These are phyloP conservation scores for Hemibagrus wyckioides DNA, from an alignment of 2,113 vertebrate species.

Conservation along the genomic window DNA sequence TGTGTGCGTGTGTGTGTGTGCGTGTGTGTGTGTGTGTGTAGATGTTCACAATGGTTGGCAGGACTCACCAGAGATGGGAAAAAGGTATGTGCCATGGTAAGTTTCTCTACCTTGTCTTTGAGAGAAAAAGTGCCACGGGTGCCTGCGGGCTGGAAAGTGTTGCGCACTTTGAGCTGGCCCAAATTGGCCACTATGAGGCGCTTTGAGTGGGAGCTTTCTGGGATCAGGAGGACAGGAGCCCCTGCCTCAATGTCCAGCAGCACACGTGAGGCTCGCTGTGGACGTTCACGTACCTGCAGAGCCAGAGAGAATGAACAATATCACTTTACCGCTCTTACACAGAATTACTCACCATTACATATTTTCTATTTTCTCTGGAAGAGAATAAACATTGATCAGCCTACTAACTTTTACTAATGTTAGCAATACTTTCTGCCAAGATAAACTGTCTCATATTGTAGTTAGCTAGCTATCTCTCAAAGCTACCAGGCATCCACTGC, in stretches of 20 bases:
- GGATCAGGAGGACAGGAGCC: constrained; percentile 92
- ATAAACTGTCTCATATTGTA: background rate
- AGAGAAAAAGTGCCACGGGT: constrained; percentile 85
- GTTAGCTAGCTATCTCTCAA: background rate
- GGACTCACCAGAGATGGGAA: constrained; percentile 77
- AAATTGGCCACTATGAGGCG: constrained; percentile 93
- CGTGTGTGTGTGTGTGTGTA: background rate
- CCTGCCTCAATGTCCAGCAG: constrained; percentile 93
- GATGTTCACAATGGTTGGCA: background rate
- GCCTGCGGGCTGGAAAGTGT: constrained; percentile 86
- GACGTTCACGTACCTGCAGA: constrained; percentile 85
- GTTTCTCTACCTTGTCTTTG: constrained; percentile 89
- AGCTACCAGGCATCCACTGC: background rate
- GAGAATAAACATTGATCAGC: background rate
- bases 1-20: background rate
- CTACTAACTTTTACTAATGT: background rate
- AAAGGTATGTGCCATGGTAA: constrained; percentile 75
- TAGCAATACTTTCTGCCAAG: background rate
- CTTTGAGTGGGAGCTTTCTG: constrained; percentile 89
- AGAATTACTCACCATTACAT: background rate
- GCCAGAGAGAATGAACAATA: background rate
- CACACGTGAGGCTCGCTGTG: constrained; percentile 85
- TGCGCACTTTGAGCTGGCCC: constrained; percentile 90
- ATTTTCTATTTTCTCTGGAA: background rate
- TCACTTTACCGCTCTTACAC: background rate